A percentile compares a stretch with the other conserved stretches of the same genome.
phyloP scores from a whole-genome alignment of 2,113 vertebrate genomes.

The Herpetotheres cachinnans region DNA sequence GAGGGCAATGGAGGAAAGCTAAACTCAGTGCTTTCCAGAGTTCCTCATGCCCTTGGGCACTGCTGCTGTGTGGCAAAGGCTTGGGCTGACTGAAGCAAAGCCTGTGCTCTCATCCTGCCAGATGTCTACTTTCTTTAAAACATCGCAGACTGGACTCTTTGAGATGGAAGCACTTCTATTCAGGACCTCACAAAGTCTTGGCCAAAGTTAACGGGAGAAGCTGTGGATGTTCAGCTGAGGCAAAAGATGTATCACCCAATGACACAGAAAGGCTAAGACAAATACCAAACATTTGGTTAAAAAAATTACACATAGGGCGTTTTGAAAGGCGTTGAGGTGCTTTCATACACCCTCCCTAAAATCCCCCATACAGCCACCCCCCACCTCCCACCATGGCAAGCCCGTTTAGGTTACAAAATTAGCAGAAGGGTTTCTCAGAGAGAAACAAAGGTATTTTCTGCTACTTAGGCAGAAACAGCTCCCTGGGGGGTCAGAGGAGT shows the following conservation, averaged over 20 bases:
- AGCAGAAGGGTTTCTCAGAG: background rate
- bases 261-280: background rate
- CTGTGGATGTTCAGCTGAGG: background rate
- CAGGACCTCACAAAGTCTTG: background rate
- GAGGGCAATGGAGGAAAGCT: accelerated
- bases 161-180: background rate
- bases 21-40: background rate
- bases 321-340: background rate
- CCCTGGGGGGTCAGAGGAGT: background rate
- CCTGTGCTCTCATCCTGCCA: background rate
- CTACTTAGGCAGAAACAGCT: background rate
- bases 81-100: background rate
- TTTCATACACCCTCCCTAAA: background rate
- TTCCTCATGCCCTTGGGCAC: background rate
- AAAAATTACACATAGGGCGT: accelerated
- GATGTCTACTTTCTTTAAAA: background rate
- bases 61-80: background rate
- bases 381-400: accelerated
- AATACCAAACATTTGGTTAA: background rate
- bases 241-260: background rate
- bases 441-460: background rate
- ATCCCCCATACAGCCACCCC: accelerated
- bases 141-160: background rate
- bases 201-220: background rate
- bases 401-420: background rate